Base-by-base conservation (phyloP, 2,113 vertebrate species). In the Orycteropus afer region DNA sequence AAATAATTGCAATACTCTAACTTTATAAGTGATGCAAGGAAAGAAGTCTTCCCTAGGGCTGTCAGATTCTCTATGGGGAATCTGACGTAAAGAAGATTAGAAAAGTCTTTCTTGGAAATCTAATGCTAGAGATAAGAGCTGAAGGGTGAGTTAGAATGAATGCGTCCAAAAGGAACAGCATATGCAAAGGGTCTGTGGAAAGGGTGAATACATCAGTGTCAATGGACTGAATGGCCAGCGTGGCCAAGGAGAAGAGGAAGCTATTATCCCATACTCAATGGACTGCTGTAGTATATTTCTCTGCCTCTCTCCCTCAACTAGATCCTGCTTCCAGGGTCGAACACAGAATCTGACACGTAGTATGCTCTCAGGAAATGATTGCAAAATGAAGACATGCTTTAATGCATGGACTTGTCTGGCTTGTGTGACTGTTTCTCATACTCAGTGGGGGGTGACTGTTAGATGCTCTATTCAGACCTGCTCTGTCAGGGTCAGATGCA, bases 181-280 rank as follows among this genome's bases (percentile, higher is more conserved):
- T 37, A 17, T 77, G 84, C 88, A 67, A 73, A 93, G 80, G 27
- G 17, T 27, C 86, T 67, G 55, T 77, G 89, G 63, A 34, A 37
- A 90, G 73, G 51, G 14, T 11, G 49, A 49, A 27, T 20, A 2
- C 3, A 7, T 42, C 42, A 18, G 82, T 86, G 89, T 40, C 37
- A 49, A 65, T 61, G 32, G 61, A 18, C 23, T 27, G 1, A 34
- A 37, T 14, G 37, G 53, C 57, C 55, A 9, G 3, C 0, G 11
- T 32, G 45, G 49, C 29, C 47, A 37, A 14, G 12, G 32, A 42
- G 65, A 49, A 0, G 22, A 69, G 14, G 37, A 10, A 7, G 34
- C 15, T 69, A 2, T 71, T 27, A 40, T 32, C 7, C 0, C 9
- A 0, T 2, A 0, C 10, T 23, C 37, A n/a, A 29, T 7, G 2